Conservation (phyloP, 2,888 invertebrate genomes). For the Drosophila limbata region DNA sequence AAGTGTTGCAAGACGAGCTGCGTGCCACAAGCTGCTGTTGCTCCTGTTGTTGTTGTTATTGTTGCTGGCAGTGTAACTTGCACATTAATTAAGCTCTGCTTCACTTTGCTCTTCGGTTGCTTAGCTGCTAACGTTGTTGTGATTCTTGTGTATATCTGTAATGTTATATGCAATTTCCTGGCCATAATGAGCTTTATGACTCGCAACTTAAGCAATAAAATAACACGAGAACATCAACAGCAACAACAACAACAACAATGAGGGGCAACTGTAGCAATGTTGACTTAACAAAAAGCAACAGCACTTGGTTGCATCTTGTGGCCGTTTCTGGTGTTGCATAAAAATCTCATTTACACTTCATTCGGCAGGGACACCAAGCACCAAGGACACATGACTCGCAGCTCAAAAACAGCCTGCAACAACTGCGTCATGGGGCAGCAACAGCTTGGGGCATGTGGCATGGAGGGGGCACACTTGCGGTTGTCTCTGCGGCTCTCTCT, state of each 20-base stretch:
- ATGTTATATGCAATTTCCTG: conserved; percentile 75
- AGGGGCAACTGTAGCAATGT: conserved; percentile 39
- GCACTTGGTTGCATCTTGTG: conserved; percentile 69
- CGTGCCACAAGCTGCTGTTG: conserved; percentile 40
- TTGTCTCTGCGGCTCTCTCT: conserved; percentile 44
- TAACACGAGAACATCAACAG: conserved; percentile 37
- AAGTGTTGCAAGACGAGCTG: conserved; percentile 60
- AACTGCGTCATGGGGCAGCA: conserved; percentile 1
- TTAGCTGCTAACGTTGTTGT: conserved; percentile 20
- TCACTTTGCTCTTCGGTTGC: conserved; percentile 38
- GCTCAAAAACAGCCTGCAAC: conserved; percentile 27
- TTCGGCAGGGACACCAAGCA: conserved; percentile 59
- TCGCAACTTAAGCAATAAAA: conserved; percentile 72
- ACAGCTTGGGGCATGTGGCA: conserved; percentile 4
- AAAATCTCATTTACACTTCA: conserved; percentile 76
- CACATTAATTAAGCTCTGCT: conserved; percentile 75
- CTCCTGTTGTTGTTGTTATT: neutral
- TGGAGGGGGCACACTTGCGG: conserved; percentile 40
- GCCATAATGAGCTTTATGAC: conserved; percentile 80
- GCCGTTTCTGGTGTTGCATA: conserved; percentile 76
- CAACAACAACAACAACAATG: conserved; percentile 14
- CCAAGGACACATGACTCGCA: conserved; percentile 54
- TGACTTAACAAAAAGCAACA: conserved; percentile 51
- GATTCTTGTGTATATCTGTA: conserved; percentile 35
- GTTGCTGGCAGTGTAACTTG: conserved; percentile 29